Base-by-base conservation (phyloP, 2,797 vertebrate genomes). In the Macroramphosus scolopax region DNA sequence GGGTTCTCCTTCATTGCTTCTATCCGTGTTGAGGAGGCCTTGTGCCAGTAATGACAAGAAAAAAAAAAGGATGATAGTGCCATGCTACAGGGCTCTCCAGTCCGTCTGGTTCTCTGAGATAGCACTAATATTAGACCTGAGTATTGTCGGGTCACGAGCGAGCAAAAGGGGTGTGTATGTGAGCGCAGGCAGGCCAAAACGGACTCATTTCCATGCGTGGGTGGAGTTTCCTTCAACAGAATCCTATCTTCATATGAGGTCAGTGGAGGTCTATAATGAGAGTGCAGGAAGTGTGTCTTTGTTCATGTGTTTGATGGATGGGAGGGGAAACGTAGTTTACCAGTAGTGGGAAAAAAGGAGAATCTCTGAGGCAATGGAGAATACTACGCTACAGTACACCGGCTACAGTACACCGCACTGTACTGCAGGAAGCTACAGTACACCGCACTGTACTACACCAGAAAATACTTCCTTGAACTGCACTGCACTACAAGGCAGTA, bases 1-100 rank as follows among this genome's bases (percentile, higher is more conserved):
- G 70, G 20, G 80, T 82, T 87, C 72, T 75, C 70, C 78, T 87
- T 75, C 80, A 75, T 81, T 70, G 78, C 66, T 32, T 82, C 72
- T 64, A 51, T 75, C 81, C 57, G 51, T 77, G 73, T 77, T 68
- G 70, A 71, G n/a, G 74, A 65, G 49, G 74, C 69, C 71, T 60
- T 61, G 61, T 18, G 34, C 53, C 12, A 43, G 73, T 78, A 82
- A 85, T 78, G 72, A 85, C 77, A 71, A 74, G 80, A 52, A 78
- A 81, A 81, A 80, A 71, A 84, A 81, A 80, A 82, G 76, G 68
- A 82, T 68, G 77, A 69, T 61, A 70, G 73, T 54, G 67, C 66
- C 61, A 80, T 24, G 67, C 80, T 75, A 75, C 44, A 12, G 58
- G 66, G 74, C 58, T 57, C 36, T 72, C 51, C 72, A 63, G 56